Conservation (phyloP, 2,797 vertebrate genomes). For the Poecilia wingei region DNA sequence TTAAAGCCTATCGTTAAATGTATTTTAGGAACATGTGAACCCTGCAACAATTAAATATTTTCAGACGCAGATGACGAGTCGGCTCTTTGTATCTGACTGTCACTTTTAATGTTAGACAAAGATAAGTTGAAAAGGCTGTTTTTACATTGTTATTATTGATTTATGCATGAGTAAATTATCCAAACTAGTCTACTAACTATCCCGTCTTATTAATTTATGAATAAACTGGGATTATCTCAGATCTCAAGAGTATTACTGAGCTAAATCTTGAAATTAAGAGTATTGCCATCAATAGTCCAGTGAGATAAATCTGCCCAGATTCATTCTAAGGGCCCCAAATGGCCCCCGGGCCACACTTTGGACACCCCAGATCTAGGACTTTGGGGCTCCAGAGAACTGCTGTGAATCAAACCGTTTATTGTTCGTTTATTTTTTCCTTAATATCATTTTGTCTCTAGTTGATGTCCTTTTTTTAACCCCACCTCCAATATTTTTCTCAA, state of each 20-base stretch:
- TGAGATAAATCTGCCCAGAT: too few relatives aligned
- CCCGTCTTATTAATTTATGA: neutral
- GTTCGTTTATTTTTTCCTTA: too few relatives aligned
- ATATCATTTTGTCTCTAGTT: too few relatives aligned
- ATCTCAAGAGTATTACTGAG: neutral
- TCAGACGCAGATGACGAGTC: slow-evolving; percentile 35
- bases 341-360: too few relatives aligned
- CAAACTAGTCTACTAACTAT: neutral
- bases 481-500: too few relatives aligned
- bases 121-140: neutral
- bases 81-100: neutral
- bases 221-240: neutral
- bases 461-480: too few relatives aligned
- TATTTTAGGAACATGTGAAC: slow-evolving; percentile 63
- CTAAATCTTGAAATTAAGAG: neutral
- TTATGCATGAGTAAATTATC: neutral
- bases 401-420: too few relatives aligned
- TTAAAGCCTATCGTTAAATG: slow-evolving; percentile 62
- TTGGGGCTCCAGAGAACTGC: too few relatives aligned
- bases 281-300: neutral
- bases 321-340: too few relatives aligned
- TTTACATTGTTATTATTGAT: too few relatives aligned
- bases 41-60: slow-evolving; percentile 71
- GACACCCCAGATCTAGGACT: too few relatives aligned
- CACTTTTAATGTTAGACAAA: neutral